Evolutionary conservation across 1,140 invertebrate genomes (phyloP).

Genomic region (Achroia grisella): DNA sequence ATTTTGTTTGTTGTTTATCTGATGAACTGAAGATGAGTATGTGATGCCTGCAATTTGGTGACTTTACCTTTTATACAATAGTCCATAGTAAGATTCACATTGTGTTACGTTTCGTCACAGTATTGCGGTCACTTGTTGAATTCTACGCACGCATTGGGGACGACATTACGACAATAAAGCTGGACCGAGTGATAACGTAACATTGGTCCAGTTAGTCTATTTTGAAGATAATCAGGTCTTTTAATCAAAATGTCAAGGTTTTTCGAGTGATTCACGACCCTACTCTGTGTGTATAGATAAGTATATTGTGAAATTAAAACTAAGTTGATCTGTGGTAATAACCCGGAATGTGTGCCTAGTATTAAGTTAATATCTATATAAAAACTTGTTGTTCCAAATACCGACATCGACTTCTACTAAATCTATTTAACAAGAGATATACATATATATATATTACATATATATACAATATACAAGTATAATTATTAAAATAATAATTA

Average conservation of each 20-base stretch:
- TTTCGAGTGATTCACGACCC: constrained; percentile 1
- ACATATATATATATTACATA: constrained; percentile 9
- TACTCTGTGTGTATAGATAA: not conserved
- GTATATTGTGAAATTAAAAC: constrained; percentile 1
- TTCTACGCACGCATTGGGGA: constrained; percentile 54
- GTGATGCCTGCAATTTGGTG: constrained; percentile 42
- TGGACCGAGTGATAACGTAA: constrained; percentile 31
- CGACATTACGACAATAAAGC: constrained; percentile 40
- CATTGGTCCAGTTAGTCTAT: constrained; percentile 22
- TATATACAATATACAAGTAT: constrained; percentile 10
- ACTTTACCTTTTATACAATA: constrained; percentile 66
- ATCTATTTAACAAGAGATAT: too few species aligned
- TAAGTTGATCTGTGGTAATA: too few species aligned
- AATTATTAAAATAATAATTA: too few species aligned
- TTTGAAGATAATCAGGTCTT: constrained; percentile 12
- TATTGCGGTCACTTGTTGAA: constrained; percentile 39
- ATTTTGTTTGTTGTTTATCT: constrained; percentile 42
- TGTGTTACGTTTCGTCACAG: constrained; percentile 57
- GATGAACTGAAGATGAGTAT: constrained; percentile 37
- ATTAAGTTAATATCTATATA: too few species aligned
- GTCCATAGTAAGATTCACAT: constrained; percentile 55
- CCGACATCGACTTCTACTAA: too few species aligned
- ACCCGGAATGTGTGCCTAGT: too few species aligned
- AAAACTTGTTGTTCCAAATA: too few species aligned
- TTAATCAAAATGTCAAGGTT: not conserved